Conservation (phyloP, 2,113 vertebrate species). For the Ivindomyrus marchei region DNA sequence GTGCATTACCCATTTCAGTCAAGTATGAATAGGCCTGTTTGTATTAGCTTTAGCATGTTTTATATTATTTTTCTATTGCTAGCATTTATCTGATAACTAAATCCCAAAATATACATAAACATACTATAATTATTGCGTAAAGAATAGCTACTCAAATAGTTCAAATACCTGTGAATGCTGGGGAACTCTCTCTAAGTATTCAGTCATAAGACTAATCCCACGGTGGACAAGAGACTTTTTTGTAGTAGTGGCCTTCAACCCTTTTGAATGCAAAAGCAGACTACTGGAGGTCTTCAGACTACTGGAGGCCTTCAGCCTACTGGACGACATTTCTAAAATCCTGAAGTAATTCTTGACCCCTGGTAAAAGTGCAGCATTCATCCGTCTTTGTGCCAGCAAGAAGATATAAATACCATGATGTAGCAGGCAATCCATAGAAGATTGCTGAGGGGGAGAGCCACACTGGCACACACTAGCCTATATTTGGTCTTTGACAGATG, state of each 20-base stretch:
- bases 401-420: constrained; percentile 40
- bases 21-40: not conserved
- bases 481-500: constrained; percentile 31
- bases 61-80: not conserved
- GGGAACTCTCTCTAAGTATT: not conserved
- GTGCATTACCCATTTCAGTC: not conserved
- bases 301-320: not conserved
- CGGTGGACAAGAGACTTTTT: not conserved
- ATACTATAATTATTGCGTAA: not conserved
- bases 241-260: not conserved
- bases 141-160: not conserved
- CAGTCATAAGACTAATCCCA: not conserved
- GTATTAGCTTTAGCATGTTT: not conserved
- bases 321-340: not conserved
- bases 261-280: not conserved
- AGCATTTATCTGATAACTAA: not conserved
- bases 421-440: constrained; percentile 13
- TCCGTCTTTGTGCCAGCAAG: constrained; percentile 37
- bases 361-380: constrained; percentile 29
- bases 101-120: not conserved
- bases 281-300: not conserved
- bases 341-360: not conserved
- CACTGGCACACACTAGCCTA: constrained; percentile 20
- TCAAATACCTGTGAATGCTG: not conserved
- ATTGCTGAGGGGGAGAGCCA: constrained; percentile 23